Evolutionary conservation across 2,113 vertebrate genomes (phyloP).

Genomic region (Salvelinus sp.): DNA sequence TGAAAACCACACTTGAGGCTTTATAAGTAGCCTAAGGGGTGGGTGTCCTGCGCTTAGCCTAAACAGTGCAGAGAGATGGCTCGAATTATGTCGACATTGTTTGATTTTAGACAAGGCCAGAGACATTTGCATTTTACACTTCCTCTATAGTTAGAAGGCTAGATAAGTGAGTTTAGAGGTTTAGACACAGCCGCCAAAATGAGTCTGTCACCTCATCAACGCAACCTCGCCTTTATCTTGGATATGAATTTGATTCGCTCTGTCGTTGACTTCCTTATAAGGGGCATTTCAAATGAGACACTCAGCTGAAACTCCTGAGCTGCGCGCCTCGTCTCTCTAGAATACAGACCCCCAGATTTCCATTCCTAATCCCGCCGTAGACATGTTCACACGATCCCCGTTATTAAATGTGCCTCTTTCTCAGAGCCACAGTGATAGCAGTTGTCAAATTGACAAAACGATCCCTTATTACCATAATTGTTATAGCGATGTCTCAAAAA

Average conservation of each 20-base stretch:
- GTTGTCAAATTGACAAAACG: neutral
- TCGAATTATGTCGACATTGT: neutral
- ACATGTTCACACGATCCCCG: neutral
- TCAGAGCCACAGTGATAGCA: neutral
- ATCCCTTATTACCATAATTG: neutral
- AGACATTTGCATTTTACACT: neutral
- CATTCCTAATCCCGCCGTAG: constrained; percentile 45
- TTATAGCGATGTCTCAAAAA: too few species aligned
- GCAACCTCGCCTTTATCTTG: neutral
- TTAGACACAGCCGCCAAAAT: neutral
- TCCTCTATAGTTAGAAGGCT: neutral
- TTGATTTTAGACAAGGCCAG: neutral
- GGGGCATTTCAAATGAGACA: neutral
- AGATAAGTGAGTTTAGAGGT: neutral
- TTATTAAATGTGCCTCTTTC: neutral
- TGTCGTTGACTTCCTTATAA: neutral
- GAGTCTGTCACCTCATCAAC: neutral
- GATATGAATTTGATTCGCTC: neutral
- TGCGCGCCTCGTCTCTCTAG: neutral
- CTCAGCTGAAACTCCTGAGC: neutral
- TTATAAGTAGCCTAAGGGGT: constrained; percentile 15
- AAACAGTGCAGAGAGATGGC: neutral
- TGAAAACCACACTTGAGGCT: constrained; percentile 37
- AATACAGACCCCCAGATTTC: constrained; percentile 27
- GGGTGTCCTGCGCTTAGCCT: neutral